Conservation (phyloP, 2,113 vertebrate genomes). For the Pardalotus punctatus region DNA sequence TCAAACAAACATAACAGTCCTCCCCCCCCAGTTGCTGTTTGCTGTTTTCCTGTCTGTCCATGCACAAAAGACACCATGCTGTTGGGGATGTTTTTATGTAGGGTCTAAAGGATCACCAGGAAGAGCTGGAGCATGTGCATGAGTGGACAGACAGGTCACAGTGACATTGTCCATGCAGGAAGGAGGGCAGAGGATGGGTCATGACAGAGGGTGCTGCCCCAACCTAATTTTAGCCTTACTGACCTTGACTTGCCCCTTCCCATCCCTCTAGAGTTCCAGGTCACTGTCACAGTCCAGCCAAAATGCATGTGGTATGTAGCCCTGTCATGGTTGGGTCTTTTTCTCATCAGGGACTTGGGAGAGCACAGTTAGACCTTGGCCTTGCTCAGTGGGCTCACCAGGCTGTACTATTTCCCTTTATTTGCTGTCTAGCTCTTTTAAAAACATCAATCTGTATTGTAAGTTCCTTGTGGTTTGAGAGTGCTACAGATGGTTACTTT, state of each 20-base stretch:
- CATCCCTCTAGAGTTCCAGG: neutral
- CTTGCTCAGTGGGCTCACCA: neutral
- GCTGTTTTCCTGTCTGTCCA: neutral
- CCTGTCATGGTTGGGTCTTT: neutral
- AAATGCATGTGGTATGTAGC: neutral
- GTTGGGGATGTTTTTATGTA: accelerated
- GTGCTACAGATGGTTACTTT: neutral
- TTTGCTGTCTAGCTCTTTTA: neutral
- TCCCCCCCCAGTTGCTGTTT: neutral
- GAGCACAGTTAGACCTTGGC: neutral
- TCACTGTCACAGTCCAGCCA: neutral
- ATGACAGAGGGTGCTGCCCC: neutral
- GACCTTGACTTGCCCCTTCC: neutral
- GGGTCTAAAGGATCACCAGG: neutral
- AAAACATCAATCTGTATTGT: neutral
- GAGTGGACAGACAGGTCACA: neutral
- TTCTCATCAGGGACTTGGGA: neutral
- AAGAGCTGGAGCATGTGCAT: accelerated
- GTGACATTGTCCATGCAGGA: neutral
- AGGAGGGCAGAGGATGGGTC: neutral
- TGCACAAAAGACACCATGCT: neutral
- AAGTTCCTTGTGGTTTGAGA: neutral
- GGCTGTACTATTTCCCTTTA: neutral
- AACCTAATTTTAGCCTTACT: neutral
- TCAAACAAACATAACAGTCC: neutral